Base-by-base conservation (phyloP, 2,113 vertebrate genomes). In the Pterocles orientalis region DNA sequence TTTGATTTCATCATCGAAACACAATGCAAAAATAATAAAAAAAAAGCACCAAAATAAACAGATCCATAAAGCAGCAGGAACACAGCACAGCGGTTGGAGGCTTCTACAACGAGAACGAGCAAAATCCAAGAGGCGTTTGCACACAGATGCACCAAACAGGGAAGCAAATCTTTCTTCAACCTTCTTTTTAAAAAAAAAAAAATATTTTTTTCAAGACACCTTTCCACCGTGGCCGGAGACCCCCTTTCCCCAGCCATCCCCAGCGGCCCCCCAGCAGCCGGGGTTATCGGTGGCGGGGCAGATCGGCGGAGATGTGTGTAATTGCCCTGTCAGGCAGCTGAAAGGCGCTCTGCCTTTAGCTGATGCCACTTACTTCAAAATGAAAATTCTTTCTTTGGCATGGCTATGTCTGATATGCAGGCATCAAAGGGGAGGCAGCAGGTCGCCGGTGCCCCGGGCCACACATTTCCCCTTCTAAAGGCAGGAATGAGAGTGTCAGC, bases 351-450 rank as follows among this genome's bases (percentile, higher is more conserved):
- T 41, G 88, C 97, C 97, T 95, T 97, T 96, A 97, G 98, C 98
- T 98, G 98, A 97, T 98, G 98, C 97, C 98, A 98, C 98, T 98
- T 98, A 98, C 98, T 98, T 98, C 98, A 98, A 99, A 99, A 98
- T 98, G 97, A 98, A 98, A 98, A 99, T 99, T 98, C 98, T 98
- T 98, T 97, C 98, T 97, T 79, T 96, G 98, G 98, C 96, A 95
- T 76, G 96, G 97, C 96, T 97, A 97, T 97, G 98, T 97, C 97
- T 98, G 98, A 98, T 98, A 98, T 97, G 97, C 97, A 97, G 95
- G 96, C 98, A 98, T 99, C 98, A 99, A 99, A 99, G 98, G 94
- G 92, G 97, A 96, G 94, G 97, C 98, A 92, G 80, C 97, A 89
- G 84, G 97, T 97, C 95, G 95, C 95, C 95, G 84, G 48, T 83